Evolutionary conservation across 2,888 invertebrate genomes (phyloP).

Genomic region (Tachina lurida): DNA sequence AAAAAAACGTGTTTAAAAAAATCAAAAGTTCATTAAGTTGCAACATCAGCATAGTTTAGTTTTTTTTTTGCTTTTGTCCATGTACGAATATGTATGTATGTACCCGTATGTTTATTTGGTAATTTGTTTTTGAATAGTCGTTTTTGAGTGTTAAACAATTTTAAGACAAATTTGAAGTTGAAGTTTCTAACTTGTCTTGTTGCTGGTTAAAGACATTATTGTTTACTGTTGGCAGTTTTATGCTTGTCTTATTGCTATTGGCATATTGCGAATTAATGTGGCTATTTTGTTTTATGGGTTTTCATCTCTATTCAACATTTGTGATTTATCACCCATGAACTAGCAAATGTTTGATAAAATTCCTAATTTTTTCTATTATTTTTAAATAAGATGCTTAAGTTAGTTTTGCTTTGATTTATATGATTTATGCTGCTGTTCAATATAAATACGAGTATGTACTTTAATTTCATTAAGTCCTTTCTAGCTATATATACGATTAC

Average conservation of each 20-base stretch:
- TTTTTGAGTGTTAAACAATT: slow-evolving; percentile 41
- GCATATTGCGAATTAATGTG: slow-evolving; percentile 16
- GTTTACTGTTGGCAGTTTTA: not conserved
- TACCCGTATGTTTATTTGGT: slow-evolving; percentile 1
- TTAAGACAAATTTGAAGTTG: slow-evolving; percentile 42
- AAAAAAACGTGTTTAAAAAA: slow-evolving; percentile 53
- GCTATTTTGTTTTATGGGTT: not conserved
- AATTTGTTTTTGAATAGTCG: slow-evolving; percentile 25
- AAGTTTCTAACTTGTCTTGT: slow-evolving; percentile 14
- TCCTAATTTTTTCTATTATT: not conserved
- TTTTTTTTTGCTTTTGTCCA: not conserved
- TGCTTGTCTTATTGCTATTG: slow-evolving; percentile 24
- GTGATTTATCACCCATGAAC: slow-evolving; percentile 29
- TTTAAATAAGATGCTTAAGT: not conserved
- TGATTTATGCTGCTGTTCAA: not conserved
- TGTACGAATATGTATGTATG: not conserved
- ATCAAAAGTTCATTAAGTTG: slow-evolving; percentile 33
- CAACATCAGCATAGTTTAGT: slow-evolving; percentile 38
- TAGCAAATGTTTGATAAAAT: slow-evolving; percentile 15
- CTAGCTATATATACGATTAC: not conserved
- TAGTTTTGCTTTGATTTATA: slow-evolving; percentile 41
- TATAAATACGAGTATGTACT: not conserved
- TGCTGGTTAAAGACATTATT: not conserved
- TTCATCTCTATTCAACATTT: not conserved
- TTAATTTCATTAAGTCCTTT: slow-evolving; percentile 12